phyloP scores from a whole-genome alignment of 2,797 vertebrate species.

The Sylvilagus floridanus region DNA sequence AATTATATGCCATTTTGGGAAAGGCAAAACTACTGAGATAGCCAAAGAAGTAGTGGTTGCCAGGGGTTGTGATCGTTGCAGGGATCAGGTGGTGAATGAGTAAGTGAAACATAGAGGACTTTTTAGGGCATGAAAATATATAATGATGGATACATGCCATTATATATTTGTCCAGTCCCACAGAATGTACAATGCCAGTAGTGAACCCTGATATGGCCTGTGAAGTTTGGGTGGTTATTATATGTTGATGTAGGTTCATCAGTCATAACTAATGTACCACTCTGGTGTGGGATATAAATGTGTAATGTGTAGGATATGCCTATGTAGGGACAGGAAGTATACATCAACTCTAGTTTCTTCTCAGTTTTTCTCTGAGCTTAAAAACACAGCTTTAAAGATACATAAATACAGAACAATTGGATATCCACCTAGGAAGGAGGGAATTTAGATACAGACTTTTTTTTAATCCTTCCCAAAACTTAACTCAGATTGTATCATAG shows the following conservation, averaged over 20 bases:
- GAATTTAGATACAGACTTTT: too few species aligned
- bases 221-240: neutral
- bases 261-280: neutral
- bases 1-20: neutral
- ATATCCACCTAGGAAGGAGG: too few species aligned
- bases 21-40: neutral
- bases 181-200: neutral
- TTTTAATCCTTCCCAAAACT: too few species aligned
- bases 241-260: neutral
- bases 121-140: neutral
- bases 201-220: neutral
- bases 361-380: neutral
- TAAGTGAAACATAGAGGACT: too few species aligned
- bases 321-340: neutral
- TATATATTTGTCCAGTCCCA: neutral
- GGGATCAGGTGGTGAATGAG: neutral
- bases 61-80: neutral
- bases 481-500: too few species aligned
- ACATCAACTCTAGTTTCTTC: neutral
- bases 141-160: neutral
- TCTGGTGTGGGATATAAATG: neutral
- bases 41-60: neutral
- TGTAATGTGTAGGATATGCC: neutral
- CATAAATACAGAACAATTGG: neutral
- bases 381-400: neutral